phyloP scores from a whole-genome alignment of 2,797 vertebrate species.

The Xiphophorus birchmanni region DNA sequence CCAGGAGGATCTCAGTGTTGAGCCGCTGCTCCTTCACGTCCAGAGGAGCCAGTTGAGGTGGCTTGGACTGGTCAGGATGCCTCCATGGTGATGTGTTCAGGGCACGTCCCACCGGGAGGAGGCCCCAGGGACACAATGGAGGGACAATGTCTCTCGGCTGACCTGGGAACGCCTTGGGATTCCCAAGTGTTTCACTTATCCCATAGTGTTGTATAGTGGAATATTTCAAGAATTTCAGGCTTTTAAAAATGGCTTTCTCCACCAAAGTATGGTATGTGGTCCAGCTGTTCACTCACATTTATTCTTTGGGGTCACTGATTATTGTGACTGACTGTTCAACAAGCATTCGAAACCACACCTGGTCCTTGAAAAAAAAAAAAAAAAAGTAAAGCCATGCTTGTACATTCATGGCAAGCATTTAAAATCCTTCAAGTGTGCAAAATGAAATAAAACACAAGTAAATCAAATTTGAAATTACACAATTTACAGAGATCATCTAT shows the following conservation, averaged over 20 bases:
- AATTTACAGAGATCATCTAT: not conserved
- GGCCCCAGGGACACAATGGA: no score
- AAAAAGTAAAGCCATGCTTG: not conserved
- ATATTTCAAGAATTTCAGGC: not conserved
- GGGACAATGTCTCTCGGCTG: no score
- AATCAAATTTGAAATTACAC: not conserved
- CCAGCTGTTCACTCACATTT: not conserved
- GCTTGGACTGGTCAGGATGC: no score
- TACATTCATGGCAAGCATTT: not conserved
- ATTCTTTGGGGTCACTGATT: not conserved
- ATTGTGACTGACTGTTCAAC: no score
- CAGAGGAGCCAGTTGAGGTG: no score
- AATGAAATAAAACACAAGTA: not conserved
- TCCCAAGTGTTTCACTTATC: not conserved
- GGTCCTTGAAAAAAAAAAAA: no score
- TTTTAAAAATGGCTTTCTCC: not conserved
- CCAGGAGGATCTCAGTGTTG: no score
- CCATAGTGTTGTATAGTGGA: not conserved
- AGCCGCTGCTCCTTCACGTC: no score
- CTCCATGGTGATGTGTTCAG: no score
- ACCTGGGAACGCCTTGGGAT: no score
- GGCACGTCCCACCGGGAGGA: no score
- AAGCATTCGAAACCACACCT: no score
- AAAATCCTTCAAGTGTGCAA: not conserved
- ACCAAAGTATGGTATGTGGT: not conserved